Conservation (phyloP, 2,797 vertebrate genomes). For the Setipinna tenuifilis region DNA sequence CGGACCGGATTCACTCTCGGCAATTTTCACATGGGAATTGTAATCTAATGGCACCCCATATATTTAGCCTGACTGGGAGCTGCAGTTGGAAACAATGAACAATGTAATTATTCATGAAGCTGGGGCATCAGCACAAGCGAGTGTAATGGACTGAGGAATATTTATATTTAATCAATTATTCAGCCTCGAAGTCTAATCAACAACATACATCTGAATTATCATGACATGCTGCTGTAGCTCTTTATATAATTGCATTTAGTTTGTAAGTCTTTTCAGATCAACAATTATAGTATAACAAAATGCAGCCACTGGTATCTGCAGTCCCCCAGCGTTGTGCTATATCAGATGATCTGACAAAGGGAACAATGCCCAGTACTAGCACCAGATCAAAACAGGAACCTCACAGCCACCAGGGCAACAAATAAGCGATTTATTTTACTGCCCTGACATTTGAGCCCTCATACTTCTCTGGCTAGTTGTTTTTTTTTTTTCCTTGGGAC, state of each 20-base stretch:
- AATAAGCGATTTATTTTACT: conserved; percentile 64
- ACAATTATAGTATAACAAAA: not conserved
- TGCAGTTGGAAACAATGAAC: conserved; percentile 16
- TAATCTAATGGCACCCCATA: conserved; percentile 25
- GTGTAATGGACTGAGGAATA: conserved; percentile 4
- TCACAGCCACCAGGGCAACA: conserved; percentile 60
- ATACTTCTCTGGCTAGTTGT: conserved; percentile 65
- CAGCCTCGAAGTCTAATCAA: not conserved
- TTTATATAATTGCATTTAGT: conserved; percentile 2
- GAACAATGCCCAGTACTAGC: conserved; percentile 46
- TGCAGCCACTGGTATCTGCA: not conserved
- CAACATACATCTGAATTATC: conserved; percentile 22
- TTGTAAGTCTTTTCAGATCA: not conserved
- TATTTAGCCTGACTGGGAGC: not conserved
- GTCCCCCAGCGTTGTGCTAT: not conserved
- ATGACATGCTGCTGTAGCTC: conserved; percentile 12
- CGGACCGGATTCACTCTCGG: not conserved
- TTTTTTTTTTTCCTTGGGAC: conserved; percentile 44
- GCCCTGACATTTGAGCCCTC: conserved; percentile 68
- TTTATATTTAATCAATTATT: conserved; percentile 19
- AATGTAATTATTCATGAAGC: conserved; percentile 26
- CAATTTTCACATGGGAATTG: conserved; percentile 25
- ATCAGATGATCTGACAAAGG: conserved; percentile 54
- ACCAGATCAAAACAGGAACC: conserved; percentile 65
- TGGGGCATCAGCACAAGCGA: not conserved